Evolutionary conservation across 2,888 invertebrate genomes (phyloP), one percentile per base, ranked within the genome.

Genomic region (Lasius fuliginosus): DNA sequence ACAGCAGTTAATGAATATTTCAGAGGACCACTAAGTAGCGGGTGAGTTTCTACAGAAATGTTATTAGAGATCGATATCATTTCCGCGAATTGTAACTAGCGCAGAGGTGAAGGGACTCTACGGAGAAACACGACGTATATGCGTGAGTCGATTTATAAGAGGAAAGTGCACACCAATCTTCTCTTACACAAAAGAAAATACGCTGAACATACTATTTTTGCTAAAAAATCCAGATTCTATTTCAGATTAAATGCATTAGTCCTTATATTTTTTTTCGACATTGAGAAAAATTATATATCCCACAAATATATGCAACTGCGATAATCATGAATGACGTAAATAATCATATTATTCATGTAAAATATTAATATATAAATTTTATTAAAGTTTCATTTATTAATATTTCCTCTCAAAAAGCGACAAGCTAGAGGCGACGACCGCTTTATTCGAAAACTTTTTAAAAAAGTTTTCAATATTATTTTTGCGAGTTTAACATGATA

Each of bases 61-160:
- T 60, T 81, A 81, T 81, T 81, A 81, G 60, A 81, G 79, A 81
- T 81, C 79, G 46, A 81, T 81, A 81, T 81, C 73, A 73, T 81
- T 81, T 81, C 73, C 9, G 60, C 71, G 73, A 81, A 71, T 46
- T 79, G 58, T 58, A 60, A 73, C 58, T 46, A 46, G 73, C 27
- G 33, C 73, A 81, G 46, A 60, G 79, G 58, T 71, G 79, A 79
- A 79, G 36, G 60, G 27, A 71, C 73, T 79, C 23, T 18, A 18
- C 12, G 5, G 60, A 9, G 46, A 81, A 60, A 73, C 23, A 36
- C 79, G 33, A 69, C 23, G 18, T 64, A 46, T 46, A 9, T 33
- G 12, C 8, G 27, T 3, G 46, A 60, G n/a, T 36, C 18, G 40
- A 71, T 46, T 77, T 56, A 64, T 23, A 64, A 27, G 53, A 12